Conservation (phyloP, 2,888 invertebrate genomes). For the Hyles lineata region DNA sequence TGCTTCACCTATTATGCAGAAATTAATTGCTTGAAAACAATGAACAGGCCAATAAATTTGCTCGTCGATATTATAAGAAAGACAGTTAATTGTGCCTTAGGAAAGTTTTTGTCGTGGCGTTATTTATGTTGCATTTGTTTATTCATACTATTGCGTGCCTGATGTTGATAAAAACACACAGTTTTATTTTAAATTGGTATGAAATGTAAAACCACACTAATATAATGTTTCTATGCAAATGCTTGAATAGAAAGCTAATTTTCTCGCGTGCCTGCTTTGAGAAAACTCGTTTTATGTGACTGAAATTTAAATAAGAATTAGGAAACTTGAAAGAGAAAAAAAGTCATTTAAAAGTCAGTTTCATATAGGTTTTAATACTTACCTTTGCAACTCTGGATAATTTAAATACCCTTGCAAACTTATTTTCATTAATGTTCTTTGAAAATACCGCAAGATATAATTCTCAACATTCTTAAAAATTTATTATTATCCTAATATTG, state of each 20-base stretch:
- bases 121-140: constrained; percentile 17
- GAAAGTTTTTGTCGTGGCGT: constrained; percentile 13
- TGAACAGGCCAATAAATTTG: constrained; percentile 50
- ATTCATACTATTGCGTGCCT: constrained; percentile 13
- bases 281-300: neutral
- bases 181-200: neutral
- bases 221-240: neutral
- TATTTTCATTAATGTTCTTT: too few relatives aligned
- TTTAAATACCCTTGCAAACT: too few relatives aligned
- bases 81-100: constrained; percentile 30
- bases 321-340: too few relatives aligned
- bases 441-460: too few relatives aligned
- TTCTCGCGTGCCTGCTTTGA: neutral
- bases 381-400: too few relatives aligned
- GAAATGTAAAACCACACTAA: neutral
- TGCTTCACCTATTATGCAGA: constrained; percentile 64
- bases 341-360: too few relatives aligned
- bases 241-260: neutral
- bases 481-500: too few relatives aligned
- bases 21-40: constrained; percentile 63
- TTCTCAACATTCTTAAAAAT: too few relatives aligned
- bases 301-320: neutral
- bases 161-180: neutral
- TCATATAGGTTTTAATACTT: too few relatives aligned
- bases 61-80: constrained; percentile 34